phyloP scores from a whole-genome alignment of 1,140 invertebrate species.

The Drosophila nebulosa region DNA sequence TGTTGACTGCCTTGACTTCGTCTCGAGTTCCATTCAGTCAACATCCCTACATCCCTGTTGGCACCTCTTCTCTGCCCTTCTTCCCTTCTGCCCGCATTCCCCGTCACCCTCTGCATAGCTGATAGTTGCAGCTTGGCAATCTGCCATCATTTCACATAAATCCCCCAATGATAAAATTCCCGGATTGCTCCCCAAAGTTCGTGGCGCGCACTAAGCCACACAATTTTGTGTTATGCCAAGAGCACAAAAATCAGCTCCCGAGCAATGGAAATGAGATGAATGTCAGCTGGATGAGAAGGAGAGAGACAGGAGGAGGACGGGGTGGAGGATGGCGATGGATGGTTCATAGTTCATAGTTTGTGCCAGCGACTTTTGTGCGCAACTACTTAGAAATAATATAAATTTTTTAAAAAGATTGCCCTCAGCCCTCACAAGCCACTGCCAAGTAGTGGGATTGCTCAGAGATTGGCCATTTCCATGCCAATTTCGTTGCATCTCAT shows the following conservation, averaged over 20 bases:
- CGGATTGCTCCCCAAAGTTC: constrained; percentile 67
- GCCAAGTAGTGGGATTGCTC: constrained; percentile 22
- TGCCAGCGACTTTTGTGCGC: constrained; percentile 45
- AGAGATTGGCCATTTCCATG: constrained; percentile 62
- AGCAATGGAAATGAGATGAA: no score
- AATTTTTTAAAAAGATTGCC: constrained; percentile 68
- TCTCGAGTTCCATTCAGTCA: constrained; percentile 32
- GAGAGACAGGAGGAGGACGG: not conserved
- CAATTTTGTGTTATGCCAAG: constrained; percentile 46
- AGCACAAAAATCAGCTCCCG: not conserved
- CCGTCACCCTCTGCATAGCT: constrained; percentile 7
- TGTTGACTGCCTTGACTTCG: constrained; percentile 40
- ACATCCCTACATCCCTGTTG: constrained; percentile 28
- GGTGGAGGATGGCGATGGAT: not conserved
- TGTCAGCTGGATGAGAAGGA: not conserved
- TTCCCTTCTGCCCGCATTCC: not conserved
- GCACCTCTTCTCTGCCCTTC: not conserved
- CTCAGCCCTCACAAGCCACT: constrained; percentile 48
- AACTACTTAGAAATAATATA: constrained; percentile 56
- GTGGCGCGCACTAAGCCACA: constrained; percentile 56
- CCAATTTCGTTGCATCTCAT: constrained; percentile 36
- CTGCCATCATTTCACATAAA: constrained; percentile 75
- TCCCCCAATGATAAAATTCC: constrained; percentile 62
- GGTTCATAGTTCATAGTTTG: constrained; percentile 54
- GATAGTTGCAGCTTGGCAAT: constrained; percentile 73